Conservation (phyloP, 2,113 vertebrate genomes). For the Gallinago undulata region DNA sequence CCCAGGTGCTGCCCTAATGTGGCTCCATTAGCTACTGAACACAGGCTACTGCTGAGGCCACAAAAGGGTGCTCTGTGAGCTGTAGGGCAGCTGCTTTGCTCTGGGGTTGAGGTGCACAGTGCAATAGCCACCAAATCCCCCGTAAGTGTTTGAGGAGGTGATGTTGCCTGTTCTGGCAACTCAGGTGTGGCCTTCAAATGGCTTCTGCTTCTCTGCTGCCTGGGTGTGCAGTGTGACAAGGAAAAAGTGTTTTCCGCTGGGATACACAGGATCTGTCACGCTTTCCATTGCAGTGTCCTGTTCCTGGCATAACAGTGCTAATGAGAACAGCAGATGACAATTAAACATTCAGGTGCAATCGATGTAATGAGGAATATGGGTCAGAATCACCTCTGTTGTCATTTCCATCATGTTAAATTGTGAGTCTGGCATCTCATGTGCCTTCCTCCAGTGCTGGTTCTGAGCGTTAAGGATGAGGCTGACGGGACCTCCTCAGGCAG, state of each 20-base stretch:
- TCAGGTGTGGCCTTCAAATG: background rate
- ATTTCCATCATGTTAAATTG: background rate
- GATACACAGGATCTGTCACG: background rate
- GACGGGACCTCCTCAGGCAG: background rate
- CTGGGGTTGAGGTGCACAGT: background rate
- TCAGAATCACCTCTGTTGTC: background rate
- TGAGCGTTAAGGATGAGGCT: background rate
- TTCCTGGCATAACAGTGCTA: background rate
- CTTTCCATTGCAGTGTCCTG: background rate
- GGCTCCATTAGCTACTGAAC: background rate
- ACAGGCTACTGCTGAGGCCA: background rate
- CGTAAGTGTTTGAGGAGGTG: accelerated
- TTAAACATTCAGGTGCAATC: background rate
- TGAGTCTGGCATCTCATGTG: accelerated
- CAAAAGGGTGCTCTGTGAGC: background rate
- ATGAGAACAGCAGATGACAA: background rate
- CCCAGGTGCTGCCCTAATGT: background rate
- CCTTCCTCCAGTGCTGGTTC: background rate
- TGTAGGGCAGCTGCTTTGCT: background rate
- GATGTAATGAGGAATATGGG: background rate
- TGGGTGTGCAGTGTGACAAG: background rate
- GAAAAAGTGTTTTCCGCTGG: background rate
- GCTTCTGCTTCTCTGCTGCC: background rate
- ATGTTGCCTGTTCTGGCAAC: background rate
- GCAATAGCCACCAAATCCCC: background rate